phyloP scores from a whole-genome alignment of 2,888 invertebrate genomes.

The Megamerina dolium region DNA sequence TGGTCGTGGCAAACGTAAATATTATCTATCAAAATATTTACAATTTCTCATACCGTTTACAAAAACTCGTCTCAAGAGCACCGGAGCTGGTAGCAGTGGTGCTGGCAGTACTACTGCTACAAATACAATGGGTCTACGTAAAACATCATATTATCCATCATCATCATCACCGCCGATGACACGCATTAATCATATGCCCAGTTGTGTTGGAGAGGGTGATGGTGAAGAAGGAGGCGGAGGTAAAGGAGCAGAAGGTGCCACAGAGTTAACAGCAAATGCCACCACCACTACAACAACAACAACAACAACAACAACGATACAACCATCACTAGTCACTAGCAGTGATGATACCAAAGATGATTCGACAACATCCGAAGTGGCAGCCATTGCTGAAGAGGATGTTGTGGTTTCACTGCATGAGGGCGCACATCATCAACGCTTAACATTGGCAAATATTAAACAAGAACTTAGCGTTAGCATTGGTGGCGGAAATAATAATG shows the following conservation, averaged over 20 bases:
- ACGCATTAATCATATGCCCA: constrained; percentile 30
- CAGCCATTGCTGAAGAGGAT: constrained; percentile 28
- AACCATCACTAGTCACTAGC: constrained; percentile 24
- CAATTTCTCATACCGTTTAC: constrained; percentile 42
- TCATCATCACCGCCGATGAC: constrained; percentile 28
- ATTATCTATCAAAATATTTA: constrained; percentile 40
- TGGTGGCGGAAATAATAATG: constrained; percentile 13
- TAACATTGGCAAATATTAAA: too few species aligned
- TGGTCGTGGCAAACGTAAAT: constrained; percentile 42
- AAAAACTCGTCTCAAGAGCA: constrained; percentile 31
- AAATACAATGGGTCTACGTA: constrained; percentile 21
- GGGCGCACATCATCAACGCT: constrained; percentile 15
- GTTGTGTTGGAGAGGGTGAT: too few species aligned
- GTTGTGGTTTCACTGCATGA: constrained; percentile 30
- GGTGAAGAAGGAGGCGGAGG: too few species aligned
- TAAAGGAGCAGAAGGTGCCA: too few species aligned
- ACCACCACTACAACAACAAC: too few species aligned
- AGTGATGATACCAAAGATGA: constrained; percentile 38
- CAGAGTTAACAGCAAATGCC: too few species aligned
- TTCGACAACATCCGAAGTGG: constrained; percentile 21
- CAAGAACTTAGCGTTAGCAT: constrained; percentile 17
- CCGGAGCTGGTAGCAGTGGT: too few species aligned
- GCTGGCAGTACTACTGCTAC: constrained; percentile 7
- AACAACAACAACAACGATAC: too few species aligned
- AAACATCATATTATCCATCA: constrained; percentile 17